Conservation (phyloP, 2,888 invertebrate genomes). For the Papilio protenor region DNA sequence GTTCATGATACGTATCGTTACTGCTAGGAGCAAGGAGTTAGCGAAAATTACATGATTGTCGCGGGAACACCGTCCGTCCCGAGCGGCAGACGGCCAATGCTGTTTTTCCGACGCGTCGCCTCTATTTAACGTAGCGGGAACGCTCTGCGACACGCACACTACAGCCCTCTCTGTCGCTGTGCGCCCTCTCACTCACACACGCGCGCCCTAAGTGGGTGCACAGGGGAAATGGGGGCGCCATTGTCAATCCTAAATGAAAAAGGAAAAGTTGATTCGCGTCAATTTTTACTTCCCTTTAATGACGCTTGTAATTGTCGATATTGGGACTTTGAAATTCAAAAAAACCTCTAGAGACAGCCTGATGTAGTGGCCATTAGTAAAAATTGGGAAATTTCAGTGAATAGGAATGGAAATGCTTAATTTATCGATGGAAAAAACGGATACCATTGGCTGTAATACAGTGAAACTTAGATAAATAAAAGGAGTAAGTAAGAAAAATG, state of each 20-base stretch:
- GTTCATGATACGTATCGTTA: slow-evolving; percentile 81
- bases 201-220: slow-evolving; percentile 67
- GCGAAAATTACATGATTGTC: slow-evolving; percentile 71
- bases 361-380: slow-evolving; percentile 41
- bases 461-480: slow-evolving; percentile 59
- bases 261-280: slow-evolving; percentile 76
- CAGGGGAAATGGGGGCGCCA: slow-evolving; percentile 74
- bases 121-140: slow-evolving; percentile 63
- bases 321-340: slow-evolving; percentile 49
- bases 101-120: slow-evolving; percentile 50
- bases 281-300: slow-evolving; percentile 74
- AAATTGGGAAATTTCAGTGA: slow-evolving; percentile 45
- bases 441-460: slow-evolving; percentile 47
- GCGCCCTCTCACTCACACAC: slow-evolving; percentile 53
- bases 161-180: slow-evolving; percentile 44
- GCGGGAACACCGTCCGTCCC: slow-evolving; percentile 64
- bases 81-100: slow-evolving; percentile 70
- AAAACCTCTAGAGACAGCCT: slow-evolving; percentile 46
- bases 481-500: slow-evolving; percentile 74
- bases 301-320: slow-evolving; percentile 77
- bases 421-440: slow-evolving; percentile 37
- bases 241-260: slow-evolving; percentile 77
- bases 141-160: slow-evolving; percentile 53
- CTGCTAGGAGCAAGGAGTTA: slow-evolving; percentile 62
- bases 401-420: slow-evolving; percentile 52